These are phyloP conservation scores for Ctenopoma multispine DNA, from an alignment of 2,797 vertebrate genomes.

Conservation along the genomic window DNA sequence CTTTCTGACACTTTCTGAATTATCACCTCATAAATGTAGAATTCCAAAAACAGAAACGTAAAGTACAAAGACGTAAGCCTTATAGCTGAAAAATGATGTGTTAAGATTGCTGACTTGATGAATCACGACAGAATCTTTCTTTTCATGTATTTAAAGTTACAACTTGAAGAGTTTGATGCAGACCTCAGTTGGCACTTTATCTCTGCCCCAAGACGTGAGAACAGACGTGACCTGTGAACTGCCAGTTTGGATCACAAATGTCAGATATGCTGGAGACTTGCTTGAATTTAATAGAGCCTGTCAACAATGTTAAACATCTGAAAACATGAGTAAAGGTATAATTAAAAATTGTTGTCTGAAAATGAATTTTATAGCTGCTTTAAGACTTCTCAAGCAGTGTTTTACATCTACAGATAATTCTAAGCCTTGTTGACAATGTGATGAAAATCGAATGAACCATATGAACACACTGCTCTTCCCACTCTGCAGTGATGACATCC, in stretches of 20 bases:
- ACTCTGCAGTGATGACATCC: conserved; percentile 40
- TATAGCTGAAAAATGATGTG: too few species aligned
- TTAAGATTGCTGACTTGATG: conserved; percentile 20
- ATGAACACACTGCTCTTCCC: conserved; percentile 13
- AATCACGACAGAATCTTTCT: conserved; percentile 32
- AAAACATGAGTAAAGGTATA: neutral
- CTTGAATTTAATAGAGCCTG: conserved; percentile 1
- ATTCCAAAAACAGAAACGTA: too few species aligned
- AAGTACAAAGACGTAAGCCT: too few species aligned
- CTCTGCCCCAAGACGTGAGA: conserved; percentile 17
- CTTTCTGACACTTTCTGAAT: too few species aligned
- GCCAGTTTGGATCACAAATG: conserved; percentile 22
- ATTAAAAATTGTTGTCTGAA: neutral
- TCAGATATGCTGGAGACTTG: conserved; percentile 15
- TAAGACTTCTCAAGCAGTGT: neutral
- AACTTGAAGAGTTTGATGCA: conserved; percentile 34
- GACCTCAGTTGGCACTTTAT: conserved; percentile 44
- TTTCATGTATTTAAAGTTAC: conserved; percentile 20
- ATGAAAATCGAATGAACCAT: conserved; percentile 16
- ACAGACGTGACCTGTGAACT: conserved; percentile 36
- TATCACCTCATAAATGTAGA: too few species aligned
- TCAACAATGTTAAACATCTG: neutral
- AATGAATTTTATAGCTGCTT: too few species aligned
- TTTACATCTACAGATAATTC: neutral
- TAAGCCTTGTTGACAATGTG: neutral